These are phyloP conservation scores for Bhutanitis thaidina DNA, from an alignment of 2,888 invertebrate species.

Conservation along the genomic window DNA sequence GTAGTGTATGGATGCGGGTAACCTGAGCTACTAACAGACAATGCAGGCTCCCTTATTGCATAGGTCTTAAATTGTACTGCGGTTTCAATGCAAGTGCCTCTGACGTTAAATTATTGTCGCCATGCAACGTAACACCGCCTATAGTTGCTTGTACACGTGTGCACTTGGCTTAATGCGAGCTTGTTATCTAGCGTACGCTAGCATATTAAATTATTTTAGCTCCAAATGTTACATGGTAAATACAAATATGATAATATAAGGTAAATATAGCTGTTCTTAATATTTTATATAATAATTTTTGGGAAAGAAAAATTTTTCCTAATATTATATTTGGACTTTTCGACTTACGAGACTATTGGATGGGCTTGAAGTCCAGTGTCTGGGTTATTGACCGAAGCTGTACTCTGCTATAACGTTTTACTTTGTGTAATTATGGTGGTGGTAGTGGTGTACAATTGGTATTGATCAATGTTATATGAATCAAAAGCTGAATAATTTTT, in stretches of 20 bases:
- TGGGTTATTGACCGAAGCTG: too few relatives aligned
- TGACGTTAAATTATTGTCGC: slow-evolving; percentile 77
- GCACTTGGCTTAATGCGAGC: slow-evolving; percentile 52
- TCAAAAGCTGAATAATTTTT: too few relatives aligned
- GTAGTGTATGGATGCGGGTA: slow-evolving; percentile 60
- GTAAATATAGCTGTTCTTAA: too few relatives aligned
- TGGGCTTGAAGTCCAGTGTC: too few relatives aligned
- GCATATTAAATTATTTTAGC: slow-evolving; percentile 40
- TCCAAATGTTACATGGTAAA: background rate
- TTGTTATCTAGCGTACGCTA: slow-evolving; percentile 40
- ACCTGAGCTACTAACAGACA: slow-evolving; percentile 66
- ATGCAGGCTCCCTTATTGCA: slow-evolving; percentile 74
- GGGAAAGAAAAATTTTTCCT: too few relatives aligned
- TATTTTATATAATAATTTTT: too few relatives aligned
- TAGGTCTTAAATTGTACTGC: slow-evolving; percentile 74
- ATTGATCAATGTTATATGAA: too few relatives aligned
- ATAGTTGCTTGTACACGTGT: slow-evolving; percentile 51
- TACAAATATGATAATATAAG: background rate
- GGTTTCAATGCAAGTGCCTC: slow-evolving; percentile 76
- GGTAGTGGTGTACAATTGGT: too few relatives aligned
- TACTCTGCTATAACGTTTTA: too few relatives aligned
- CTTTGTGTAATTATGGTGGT: too few relatives aligned
- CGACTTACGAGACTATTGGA: too few relatives aligned
- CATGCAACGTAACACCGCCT: slow-evolving; percentile 66
- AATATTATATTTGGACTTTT: too few relatives aligned